Evolutionary conservation across 2,888 invertebrate species (phyloP).

Genomic region (Sisyra terminalis): DNA sequence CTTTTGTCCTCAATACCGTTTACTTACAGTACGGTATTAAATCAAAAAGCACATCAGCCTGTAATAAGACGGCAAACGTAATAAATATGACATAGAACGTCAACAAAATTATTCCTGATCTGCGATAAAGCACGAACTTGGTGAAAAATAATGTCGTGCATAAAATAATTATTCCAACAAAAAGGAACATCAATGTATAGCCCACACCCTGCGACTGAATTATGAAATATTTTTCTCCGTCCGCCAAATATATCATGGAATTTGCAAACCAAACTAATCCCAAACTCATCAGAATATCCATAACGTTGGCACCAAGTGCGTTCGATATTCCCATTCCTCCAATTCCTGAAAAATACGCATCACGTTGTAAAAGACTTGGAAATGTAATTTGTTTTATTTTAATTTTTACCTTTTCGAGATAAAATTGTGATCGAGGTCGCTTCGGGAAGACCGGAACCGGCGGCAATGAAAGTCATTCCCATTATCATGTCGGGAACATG

Average conservation of each 20-base stretch:
- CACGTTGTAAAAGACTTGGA: no score
- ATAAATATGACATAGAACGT: background rate
- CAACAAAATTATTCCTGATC: background rate
- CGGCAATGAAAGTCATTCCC: slow-evolving; percentile 82
- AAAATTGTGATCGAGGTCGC: slow-evolving; percentile 70
- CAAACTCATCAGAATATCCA: slow-evolving; percentile 68
- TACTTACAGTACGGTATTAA: no score
- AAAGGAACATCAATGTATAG: background rate
- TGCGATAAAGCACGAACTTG: background rate
- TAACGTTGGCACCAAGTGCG: slow-evolving; percentile 69
- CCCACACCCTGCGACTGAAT: background rate
- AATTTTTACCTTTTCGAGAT: slow-evolving; percentile 55
- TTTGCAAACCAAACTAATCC: slow-evolving; percentile 77
- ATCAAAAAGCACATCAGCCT: no score
- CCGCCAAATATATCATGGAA: slow-evolving; percentile 27
- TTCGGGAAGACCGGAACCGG: slow-evolving; percentile 81
- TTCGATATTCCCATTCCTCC: slow-evolving; percentile 79
- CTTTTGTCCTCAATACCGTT: no score
- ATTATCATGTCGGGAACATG: slow-evolving; percentile 74
- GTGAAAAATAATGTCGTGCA: background rate
- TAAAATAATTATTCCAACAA: background rate
- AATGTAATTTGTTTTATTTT: background rate
- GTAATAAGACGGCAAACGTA: background rate
- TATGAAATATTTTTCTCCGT: background rate
- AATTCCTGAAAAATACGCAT: slow-evolving; percentile 40